phyloP scores from a whole-genome alignment of 2,113 vertebrate genomes.

The Globicephala melas region DNA sequence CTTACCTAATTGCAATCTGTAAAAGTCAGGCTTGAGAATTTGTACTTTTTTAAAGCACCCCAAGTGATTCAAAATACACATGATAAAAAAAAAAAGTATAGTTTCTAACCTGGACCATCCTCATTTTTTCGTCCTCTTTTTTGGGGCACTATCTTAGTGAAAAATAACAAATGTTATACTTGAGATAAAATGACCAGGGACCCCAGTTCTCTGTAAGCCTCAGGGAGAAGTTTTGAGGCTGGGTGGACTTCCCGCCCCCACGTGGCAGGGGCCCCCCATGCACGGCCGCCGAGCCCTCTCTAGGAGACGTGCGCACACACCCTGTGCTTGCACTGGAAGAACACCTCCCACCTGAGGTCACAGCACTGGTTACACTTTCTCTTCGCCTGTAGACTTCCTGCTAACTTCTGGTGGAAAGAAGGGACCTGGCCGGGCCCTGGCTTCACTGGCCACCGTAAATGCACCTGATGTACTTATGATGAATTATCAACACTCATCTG shows the following conservation, averaged over 20 bases:
- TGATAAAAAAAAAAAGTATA: neutral
- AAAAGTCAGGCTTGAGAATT: neutral
- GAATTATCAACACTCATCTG: constrained; percentile 3
- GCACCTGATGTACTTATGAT: neutral
- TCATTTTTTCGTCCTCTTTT: neutral
- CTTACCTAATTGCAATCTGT: neutral
- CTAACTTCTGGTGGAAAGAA: neutral
- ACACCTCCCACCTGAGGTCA: neutral
- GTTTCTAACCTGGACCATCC: neutral
- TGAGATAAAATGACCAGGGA: neutral
- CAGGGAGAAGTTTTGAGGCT: neutral
- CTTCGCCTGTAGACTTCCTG: neutral
- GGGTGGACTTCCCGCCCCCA: neutral
- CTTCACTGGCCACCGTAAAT: neutral
- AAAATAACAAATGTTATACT: neutral
- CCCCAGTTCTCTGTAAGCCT: neutral
- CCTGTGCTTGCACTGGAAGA: too few species aligned
- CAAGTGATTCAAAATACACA: neutral
- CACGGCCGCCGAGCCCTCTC: neutral
- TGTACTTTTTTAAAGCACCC: neutral
- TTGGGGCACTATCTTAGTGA: neutral
- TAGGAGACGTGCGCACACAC: neutral
- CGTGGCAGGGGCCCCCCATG: fast-evolving
- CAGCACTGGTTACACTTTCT: neutral
- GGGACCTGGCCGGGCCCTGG: neutral